Percentiles rank a stretch among this genome's conserved stretches.
Evolutionary conservation across 1,140 invertebrate species (phyloP).

Genomic region (Babylonia areolata): DNA sequence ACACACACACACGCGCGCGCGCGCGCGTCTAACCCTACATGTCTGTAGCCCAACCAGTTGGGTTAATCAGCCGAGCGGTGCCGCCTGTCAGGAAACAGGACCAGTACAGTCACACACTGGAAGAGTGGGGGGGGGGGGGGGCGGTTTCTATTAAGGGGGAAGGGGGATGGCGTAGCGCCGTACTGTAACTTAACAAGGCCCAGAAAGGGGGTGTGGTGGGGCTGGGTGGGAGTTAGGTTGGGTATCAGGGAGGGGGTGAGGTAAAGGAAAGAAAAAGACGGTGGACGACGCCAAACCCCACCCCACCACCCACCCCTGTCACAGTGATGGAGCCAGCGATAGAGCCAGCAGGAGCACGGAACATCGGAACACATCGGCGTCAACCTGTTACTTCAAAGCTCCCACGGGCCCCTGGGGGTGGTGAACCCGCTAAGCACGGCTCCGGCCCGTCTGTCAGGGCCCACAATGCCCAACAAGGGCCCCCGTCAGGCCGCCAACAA

Average conservation of each 20-base stretch:
- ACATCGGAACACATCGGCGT: constrained; percentile 12
- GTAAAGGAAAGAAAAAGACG: too few relatives aligned
- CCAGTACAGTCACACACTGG: too few relatives aligned
- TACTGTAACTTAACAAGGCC: too few relatives aligned
- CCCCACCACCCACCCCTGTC: neutral
- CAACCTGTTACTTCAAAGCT: constrained; percentile 15
- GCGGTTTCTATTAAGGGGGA: too few relatives aligned
- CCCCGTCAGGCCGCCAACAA: constrained; percentile 8
- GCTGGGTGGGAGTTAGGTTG: neutral
- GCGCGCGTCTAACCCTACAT: too few relatives aligned
- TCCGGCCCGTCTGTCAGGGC: constrained; percentile 14
- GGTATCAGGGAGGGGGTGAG: neutral
- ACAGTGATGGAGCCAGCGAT: neutral
- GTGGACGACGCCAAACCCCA: neutral
- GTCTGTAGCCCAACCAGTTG: too few relatives aligned
- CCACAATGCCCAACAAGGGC: constrained; percentile 6
- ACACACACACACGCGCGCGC: too few relatives aligned
- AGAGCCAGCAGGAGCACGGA: neutral
- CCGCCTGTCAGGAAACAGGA: too few relatives aligned
- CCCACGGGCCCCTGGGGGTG: too few relatives aligned
- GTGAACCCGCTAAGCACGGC: constrained; percentile 4
- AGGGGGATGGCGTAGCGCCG: too few relatives aligned
- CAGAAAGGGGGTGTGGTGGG: neutral
- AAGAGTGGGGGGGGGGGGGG: too few relatives aligned
- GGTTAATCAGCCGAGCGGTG: too few relatives aligned